Evolutionary conservation across 2,888 invertebrate species (phyloP).

Genomic region (Eueremaeus valkanovi): DNA sequence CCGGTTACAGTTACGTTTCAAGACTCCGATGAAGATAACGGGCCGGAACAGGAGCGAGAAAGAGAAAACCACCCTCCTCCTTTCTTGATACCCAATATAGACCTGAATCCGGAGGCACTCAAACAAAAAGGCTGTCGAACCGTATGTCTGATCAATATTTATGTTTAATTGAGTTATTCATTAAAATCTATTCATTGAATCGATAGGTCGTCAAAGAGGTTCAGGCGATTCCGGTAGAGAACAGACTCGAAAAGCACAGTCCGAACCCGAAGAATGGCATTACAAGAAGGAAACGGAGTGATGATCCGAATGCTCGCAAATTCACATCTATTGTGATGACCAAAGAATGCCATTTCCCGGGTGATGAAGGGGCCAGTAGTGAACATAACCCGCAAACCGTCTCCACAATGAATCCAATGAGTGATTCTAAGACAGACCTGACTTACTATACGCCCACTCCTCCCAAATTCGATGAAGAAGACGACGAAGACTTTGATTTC

Average conservation of each 20-base stretch:
- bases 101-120: constrained; percentile 13
- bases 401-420: background rate
- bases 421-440: background rate
- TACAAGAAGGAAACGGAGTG: background rate
- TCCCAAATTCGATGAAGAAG: background rate
- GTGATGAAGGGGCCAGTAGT: constrained; percentile 37
- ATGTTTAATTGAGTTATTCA: too few species aligned
- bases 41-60: background rate
- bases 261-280: background rate
- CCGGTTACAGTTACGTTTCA: background rate
- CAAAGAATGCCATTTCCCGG: constrained; percentile 45
- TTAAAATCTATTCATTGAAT: too few species aligned
- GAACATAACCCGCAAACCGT: background rate
- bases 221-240: constrained; percentile 31
- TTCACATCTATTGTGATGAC: constrained; percentile 44
- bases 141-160: background rate
- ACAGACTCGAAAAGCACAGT: background rate
- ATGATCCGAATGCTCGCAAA: constrained; percentile 14
- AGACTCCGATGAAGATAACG: background rate
- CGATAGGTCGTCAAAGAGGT: constrained; percentile 42
- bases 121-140: constrained; percentile 31
- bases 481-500: constrained; percentile 22
- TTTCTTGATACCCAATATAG: constrained; percentile 7
- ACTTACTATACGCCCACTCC: background rate
- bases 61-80: too few species aligned